Base-by-base conservation (phyloP, 2,888 invertebrate genomes). In the Agrilus mali region DNA sequence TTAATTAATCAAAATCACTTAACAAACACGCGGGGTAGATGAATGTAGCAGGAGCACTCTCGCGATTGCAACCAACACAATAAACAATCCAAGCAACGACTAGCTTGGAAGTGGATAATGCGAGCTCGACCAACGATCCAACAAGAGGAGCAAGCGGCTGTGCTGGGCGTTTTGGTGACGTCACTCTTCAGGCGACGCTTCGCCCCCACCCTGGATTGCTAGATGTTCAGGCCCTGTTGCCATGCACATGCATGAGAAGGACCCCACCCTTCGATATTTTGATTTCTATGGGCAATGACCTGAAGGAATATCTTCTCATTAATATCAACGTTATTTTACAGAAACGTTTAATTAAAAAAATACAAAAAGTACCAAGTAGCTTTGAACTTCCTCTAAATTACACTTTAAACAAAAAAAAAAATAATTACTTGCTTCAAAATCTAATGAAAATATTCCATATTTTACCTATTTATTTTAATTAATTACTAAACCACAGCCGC, bases 211-310 rank as follows among this genome's bases (percentile, higher is more conserved):
- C 56, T 44, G 41, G 45, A 40, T 36, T 45, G 41, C 40, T 45
- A 46, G 44, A 40, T 32, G 48, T 36, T 35, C 36, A 46, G 44
- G 55, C 59, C 54, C 54, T 58, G 58, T 60, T 60, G 57, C 59
- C 59, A 60, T 60, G 61, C 60, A 60, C 57, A 58, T 57, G 58
- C 56, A 58, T 39, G 42, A 37, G 37, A 38, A 47, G 47, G 50
- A 47, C 47, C 45, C 45, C 46, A 44, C 50, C 45, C 48, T 47
- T 44, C 35, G 35, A 16, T 35, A 35, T 35, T 16, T 35, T 16
- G 35, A 27, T 27, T 27, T 27, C 15, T 36, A 15, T 15, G 20
- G 20, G 36, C 20, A 12, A 27, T 27, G 27, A 27, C 27, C 27
- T 10, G 27, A 27, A 27, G 27, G 27, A 27, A 27, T 27, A 27